phyloP scores from a whole-genome alignment of 2,888 invertebrate species.

The Folsomia candida region DNA sequence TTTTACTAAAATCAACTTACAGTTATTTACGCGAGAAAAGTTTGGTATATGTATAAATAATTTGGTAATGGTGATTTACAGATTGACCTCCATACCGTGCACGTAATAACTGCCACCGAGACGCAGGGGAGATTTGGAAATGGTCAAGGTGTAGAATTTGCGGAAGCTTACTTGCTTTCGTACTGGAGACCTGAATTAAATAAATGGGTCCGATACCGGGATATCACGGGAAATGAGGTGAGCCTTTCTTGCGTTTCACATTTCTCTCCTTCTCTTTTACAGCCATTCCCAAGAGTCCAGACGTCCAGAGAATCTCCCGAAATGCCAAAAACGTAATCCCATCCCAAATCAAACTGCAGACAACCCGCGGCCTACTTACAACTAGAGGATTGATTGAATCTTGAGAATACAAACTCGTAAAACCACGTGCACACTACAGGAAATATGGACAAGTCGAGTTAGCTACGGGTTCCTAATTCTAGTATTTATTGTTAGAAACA shows the following conservation, averaged over 20 bases:
- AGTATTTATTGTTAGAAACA: too few species aligned
- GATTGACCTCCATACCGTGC: slow-evolving; percentile 73
- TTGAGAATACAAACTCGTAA: too few species aligned
- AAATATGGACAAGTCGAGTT: too few species aligned
- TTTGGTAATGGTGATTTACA: slow-evolving; percentile 53
- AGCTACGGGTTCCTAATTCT: too few species aligned
- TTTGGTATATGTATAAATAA: background rate
- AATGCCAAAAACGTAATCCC: slow-evolving; percentile 4
- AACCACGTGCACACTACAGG: too few species aligned
- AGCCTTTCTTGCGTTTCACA: slow-evolving; percentile 18
- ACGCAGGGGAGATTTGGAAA: slow-evolving; percentile 90
- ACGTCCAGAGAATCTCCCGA: background rate
- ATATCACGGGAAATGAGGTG: slow-evolving; percentile 75
- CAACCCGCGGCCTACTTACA: background rate
- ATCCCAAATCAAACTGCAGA: slow-evolving; percentile 6
- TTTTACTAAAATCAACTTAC: background rate
- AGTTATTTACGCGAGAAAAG: background rate
- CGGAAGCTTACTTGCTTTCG: slow-evolving; percentile 77
- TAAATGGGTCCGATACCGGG: slow-evolving; percentile 79
- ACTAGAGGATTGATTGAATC: too few species aligned
- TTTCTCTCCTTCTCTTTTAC: slow-evolving; percentile 2
- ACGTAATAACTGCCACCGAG: slow-evolving; percentile 76
- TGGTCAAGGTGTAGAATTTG: slow-evolving; percentile 82
- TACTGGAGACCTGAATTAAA: slow-evolving; percentile 79
- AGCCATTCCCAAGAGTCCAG: background rate